These are phyloP conservation scores for Eueides isabella DNA, from an alignment of 1,140 invertebrate genomes.

Conservation along the genomic window DNA sequence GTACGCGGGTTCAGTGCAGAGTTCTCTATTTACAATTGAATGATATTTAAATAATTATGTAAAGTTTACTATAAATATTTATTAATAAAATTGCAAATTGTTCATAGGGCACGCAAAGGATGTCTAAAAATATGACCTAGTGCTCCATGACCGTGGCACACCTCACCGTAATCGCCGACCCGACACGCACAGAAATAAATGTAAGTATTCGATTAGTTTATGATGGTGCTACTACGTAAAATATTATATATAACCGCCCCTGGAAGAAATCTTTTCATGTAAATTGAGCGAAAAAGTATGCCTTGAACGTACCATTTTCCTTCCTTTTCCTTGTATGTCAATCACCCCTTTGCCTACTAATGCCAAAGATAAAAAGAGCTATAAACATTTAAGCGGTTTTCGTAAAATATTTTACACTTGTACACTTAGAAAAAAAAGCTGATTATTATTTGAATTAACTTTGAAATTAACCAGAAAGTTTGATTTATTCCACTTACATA, in stretches of 20 bases:
- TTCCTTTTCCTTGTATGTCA: neutral
- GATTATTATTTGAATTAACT: too few species aligned
- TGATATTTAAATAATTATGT: neutral
- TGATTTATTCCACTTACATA: too few species aligned
- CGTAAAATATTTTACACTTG: too few species aligned
- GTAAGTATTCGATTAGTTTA: constrained; percentile 50
- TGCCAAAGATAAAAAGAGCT: neutral
- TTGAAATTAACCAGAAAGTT: too few species aligned
- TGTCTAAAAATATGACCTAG: constrained; percentile 72
- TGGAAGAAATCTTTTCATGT: neutral
- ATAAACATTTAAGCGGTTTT: neutral
- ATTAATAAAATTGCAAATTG: neutral
- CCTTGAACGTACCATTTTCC: neutral
- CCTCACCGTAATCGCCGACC: constrained; percentile 62
- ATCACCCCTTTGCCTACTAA: too few species aligned
- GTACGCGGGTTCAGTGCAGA: too few species aligned
- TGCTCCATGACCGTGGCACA: constrained; percentile 70
- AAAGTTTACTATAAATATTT: neutral
- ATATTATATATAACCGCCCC: neutral
- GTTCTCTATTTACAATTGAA: too few species aligned
- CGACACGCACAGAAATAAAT: constrained; percentile 60
- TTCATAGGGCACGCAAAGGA: constrained; percentile 54
- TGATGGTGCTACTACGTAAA: neutral
- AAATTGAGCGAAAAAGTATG: neutral
- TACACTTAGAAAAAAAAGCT: too few species aligned